A percentile compares a stretch with the other conserved stretches of the same genome.
phyloP scores from a whole-genome alignment of 2,113 vertebrate species.

The Etheostoma spectabile region DNA sequence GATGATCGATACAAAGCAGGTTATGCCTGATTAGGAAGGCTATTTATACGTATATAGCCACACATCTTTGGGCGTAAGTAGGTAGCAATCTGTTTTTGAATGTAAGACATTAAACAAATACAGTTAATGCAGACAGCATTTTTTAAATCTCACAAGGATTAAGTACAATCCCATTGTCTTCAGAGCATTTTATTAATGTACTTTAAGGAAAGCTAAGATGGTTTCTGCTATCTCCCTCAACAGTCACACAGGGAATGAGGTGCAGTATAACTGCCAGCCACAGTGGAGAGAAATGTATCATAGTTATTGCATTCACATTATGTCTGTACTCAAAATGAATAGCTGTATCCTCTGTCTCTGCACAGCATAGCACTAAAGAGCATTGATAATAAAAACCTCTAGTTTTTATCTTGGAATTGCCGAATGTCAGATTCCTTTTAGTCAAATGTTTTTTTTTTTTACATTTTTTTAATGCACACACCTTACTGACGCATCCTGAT shows the following conservation, averaged over 20 bases:
- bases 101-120: too few species aligned
- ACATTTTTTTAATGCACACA: neutral
- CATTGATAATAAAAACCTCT: neutral
- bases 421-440: neutral
- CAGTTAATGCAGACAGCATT: neutral
- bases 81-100: neutral
- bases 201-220: neutral
- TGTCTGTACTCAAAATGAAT: neutral
- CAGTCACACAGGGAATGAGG: neutral
- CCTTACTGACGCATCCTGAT: neutral
- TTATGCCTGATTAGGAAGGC: too few species aligned
- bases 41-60: neutral
- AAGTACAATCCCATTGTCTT: neutral
- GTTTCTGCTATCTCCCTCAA: neutral
- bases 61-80: neutral
- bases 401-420: neutral
- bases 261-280: neutral
- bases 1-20: too few species aligned
- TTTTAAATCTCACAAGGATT: neutral
- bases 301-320: neutral
- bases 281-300: neutral
- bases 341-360: neutral
- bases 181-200: neutral
- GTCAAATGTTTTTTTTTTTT: too few species aligned
- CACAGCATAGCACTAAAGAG: neutral